Base-by-base conservation (phyloP, 2,113 vertebrate genomes). In the Telmatochromis bifrenatus region DNA sequence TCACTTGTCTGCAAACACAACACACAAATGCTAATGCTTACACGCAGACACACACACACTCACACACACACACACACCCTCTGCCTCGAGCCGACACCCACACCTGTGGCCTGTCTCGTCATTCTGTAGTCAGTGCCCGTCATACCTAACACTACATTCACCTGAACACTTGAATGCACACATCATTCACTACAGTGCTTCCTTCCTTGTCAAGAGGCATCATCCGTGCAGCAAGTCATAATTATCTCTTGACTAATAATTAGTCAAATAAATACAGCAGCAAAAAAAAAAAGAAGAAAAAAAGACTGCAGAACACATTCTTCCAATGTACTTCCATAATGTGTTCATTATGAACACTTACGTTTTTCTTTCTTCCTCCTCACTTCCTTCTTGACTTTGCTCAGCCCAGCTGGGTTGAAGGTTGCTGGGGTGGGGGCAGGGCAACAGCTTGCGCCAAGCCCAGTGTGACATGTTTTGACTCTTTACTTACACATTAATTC, bases 401-500 rank as follows among this genome's bases (percentile, higher is more conserved):
- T 79, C n/a, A 86, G 31, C 70, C 84, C 58, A 85, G 83, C 89
- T 86, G 89, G 58, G 79, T 62, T 70, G 79, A 84, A 68, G 65
- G 82, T 87, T 85, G 87, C 31, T 7, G n/a, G 55, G 81, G 73
- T 14, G 77, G 51, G 82, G 81, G 87, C 8, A 56, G 54, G 81
- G 82, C 13, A 13, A 82, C 53, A 81, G 82, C 75, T 79, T 62
- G 79, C 86, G 86, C 87, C 91, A 95, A 91, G 82, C 93, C 90
- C 92, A 68, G 75, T 84, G 87, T 55, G 55, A 92, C 89, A 90
- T 84, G 83, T 89, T 93, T 90, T 90, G 86, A 89, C 89, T 93
- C 87, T 92, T 90, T 89, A 87, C 91, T 91, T 88, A 75, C 62
- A 92, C 92, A 95, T 96, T 92, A 93, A 95, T 96, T 95, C 88